phyloP scores from a whole-genome alignment of 2,113 vertebrate species.

The Pterophyllum scalare region DNA sequence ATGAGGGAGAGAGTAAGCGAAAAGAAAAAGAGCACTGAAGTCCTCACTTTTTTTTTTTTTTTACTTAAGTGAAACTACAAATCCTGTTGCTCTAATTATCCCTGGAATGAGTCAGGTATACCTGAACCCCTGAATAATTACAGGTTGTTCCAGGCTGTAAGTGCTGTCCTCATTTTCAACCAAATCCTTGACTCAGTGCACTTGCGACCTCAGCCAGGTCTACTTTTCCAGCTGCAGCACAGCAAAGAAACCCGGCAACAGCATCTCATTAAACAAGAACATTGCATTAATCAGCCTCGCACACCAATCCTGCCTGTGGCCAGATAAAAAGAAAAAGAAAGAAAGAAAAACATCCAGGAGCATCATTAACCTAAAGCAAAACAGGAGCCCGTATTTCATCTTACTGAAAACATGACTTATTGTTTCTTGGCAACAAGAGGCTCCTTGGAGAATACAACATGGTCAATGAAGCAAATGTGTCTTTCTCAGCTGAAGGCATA shows the following conservation, averaged over 20 bases:
- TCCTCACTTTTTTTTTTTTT: conserved; percentile 32
- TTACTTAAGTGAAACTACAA: conserved; percentile 15
- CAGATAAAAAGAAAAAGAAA: background rate
- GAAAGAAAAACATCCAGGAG: background rate
- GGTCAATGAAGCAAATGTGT: background rate
- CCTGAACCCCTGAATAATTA: background rate
- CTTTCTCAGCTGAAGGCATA: background rate
- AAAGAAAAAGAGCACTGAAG: conserved; percentile 25
- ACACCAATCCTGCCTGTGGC: conserved; percentile 18
- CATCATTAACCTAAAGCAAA: conserved; percentile 24
- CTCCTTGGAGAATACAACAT: background rate
- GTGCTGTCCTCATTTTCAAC: conserved; percentile 38
- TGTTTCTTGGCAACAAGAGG: conserved; percentile 22
- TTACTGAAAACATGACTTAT: background rate
- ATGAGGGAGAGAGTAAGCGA: conserved; percentile 11
- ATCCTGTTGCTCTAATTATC: conserved; percentile 1
- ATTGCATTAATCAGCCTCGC: conserved; percentile 42
- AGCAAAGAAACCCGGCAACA: conserved; percentile 46
- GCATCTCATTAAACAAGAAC: conserved; percentile 50
- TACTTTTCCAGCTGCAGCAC: conserved; percentile 51
- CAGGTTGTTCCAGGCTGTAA: background rate
- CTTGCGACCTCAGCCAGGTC: conserved; percentile 45
- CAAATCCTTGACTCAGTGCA: background rate
- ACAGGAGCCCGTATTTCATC: background rate
- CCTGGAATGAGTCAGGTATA: background rate